phyloP scores from a whole-genome alignment of 2,888 invertebrate genomes.

The Thumatha senex region DNA sequence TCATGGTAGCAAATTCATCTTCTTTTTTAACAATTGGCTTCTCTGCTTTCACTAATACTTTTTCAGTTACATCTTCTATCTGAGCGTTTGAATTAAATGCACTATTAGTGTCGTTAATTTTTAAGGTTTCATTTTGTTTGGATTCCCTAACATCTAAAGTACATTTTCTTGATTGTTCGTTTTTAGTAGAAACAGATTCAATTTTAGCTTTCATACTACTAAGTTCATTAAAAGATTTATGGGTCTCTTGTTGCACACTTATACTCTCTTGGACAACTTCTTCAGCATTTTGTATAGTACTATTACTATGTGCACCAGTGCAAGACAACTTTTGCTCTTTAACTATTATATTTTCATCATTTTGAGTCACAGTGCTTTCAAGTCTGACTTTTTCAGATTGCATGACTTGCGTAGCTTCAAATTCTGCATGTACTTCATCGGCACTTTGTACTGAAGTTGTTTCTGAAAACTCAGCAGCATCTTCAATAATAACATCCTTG shows the following conservation, averaged over 20 bases:
- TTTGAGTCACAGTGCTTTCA: constrained; percentile 29
- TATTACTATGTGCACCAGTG: constrained; percentile 27
- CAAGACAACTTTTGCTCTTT: constrained; percentile 33
- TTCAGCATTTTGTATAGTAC: constrained; percentile 30
- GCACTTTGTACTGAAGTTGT: constrained; percentile 48
- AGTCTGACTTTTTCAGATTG: constrained; percentile 39
- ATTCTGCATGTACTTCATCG: constrained; percentile 44
- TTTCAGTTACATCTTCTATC: constrained; percentile 22
- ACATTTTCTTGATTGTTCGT: constrained; percentile 5
- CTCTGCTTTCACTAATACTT: constrained; percentile 19
- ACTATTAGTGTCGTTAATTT: constrained; percentile 5
- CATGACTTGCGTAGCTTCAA: constrained; percentile 35
- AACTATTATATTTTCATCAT: constrained; percentile 34
- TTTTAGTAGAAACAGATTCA: constrained; percentile 8
- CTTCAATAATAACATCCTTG: constrained; percentile 65
- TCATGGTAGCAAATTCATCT: constrained; percentile 45
- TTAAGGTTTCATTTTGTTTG: not conserved
- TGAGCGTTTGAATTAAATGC: constrained; percentile 17
- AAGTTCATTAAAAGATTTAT: constrained; percentile 27
- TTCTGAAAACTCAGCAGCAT: constrained; percentile 50
- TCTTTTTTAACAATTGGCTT: constrained; percentile 20
- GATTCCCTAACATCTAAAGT: not conserved
- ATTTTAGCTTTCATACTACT: constrained; percentile 12
- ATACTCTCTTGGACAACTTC: constrained; percentile 26
- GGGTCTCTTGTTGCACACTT: constrained; percentile 26